phyloP scores from a whole-genome alignment of 2,797 vertebrate species.

The Neosalanx taihuensis region DNA sequence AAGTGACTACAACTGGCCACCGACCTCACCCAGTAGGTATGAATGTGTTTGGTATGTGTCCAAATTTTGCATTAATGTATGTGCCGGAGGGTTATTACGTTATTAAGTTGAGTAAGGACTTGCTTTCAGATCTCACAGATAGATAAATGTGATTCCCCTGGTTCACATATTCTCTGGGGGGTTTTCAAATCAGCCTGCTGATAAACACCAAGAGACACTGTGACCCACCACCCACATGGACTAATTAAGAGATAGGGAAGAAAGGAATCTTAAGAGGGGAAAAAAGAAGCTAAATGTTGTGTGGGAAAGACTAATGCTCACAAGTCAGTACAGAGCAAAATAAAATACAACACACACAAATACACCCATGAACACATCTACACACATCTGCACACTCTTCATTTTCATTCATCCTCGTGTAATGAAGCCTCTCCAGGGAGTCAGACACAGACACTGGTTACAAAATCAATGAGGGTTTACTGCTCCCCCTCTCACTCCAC shows the following conservation, averaged over 20 bases:
- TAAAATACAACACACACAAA: not conserved
- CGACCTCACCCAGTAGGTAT: slow-evolving; percentile 3
- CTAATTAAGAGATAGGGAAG: slow-evolving; percentile 15
- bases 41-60: not conserved
- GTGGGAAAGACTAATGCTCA: slow-evolving; percentile 3
- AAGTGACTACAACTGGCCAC: slow-evolving; percentile 10
- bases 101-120: too few species aligned
- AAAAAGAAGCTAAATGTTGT: not conserved
- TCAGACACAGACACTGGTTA: slow-evolving; percentile 19
- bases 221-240: slow-evolving; percentile 5
- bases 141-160: not conserved
- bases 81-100: too few species aligned
- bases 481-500: slow-evolving; percentile 12
- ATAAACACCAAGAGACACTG: slow-evolving; percentile 17
- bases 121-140: not conserved
- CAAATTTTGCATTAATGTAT: not conserved
- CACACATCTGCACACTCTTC: not conserved
- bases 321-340: not conserved
- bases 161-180: not conserved
- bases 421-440: slow-evolving; percentile 16
- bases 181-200: slow-evolving; percentile 17
- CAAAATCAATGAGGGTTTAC: slow-evolving; percentile 28
- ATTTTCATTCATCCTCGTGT: not conserved
- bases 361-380: slow-evolving; percentile 1
- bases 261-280: not conserved